phyloP scores from a whole-genome alignment of 2,113 vertebrate species.

The Platichthys stellatus region DNA sequence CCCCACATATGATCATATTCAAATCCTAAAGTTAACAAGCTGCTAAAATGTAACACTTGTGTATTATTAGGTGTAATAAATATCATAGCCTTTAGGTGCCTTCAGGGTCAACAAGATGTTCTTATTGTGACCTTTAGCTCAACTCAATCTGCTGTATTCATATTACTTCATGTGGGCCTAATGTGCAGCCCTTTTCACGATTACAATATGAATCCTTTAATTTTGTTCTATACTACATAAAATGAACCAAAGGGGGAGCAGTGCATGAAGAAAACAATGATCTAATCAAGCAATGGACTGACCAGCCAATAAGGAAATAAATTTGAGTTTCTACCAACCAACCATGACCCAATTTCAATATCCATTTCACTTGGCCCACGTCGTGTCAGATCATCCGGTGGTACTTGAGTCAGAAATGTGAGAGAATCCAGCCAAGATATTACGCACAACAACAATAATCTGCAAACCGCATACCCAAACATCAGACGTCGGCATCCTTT shows the following conservation, averaged over 20 bases:
- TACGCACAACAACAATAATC: background rate
- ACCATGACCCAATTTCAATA: background rate
- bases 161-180: background rate
- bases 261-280: background rate
- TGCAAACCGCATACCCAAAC: constrained; percentile 4
- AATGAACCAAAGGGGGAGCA: background rate
- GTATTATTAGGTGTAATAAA: no score
- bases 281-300: background rate
- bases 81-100: no score
- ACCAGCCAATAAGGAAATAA: background rate
- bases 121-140: background rate
- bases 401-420: constrained; percentile 23
- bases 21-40: no score
- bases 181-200: background rate
- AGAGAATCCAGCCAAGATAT: constrained; percentile 16
- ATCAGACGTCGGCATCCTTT: constrained; percentile 14
- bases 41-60: no score
- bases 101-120: background rate
- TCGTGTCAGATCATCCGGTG: background rate
- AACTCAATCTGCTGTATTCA: background rate
- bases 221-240: no score
- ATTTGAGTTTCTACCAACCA: background rate
- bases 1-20: no score
- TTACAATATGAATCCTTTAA: no score
- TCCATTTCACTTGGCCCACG: constrained; percentile 6